Base-by-base conservation (phyloP, 2,113 vertebrate genomes). In the Passer montanus region DNA sequence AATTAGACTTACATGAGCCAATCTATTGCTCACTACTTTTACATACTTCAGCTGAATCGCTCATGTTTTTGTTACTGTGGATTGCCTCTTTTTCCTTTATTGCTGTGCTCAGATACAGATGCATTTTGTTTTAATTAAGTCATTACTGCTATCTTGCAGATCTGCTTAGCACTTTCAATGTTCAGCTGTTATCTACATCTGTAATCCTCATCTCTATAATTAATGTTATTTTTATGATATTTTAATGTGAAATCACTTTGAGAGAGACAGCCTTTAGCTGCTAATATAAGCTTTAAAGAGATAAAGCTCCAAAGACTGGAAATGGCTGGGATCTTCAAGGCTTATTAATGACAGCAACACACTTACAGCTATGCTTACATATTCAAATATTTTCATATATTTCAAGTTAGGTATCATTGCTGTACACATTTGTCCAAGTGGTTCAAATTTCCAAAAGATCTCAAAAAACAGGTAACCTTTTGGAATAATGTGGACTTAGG, bases 71-170 rank as follows among this genome's bases (percentile, higher is more conserved):
- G 83, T 94, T 94, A 85, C 70, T 75, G 49, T 50, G 78, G 62
- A 93, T 93, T 94, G 87, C 35, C 63, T 84, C 41, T 39, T 96
- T 96, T 94, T 46, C 77, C 81, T 73, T 97, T 90, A 94, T 94
- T 84, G 47, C 77, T 94, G n/a, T 89, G 72, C 59, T 93, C 37
- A 70, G 33, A 55, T 67, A 95, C 67, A 92, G 70, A 92, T 94
- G 68, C 31, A 93, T 95, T 97, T 97, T 96, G 35, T 89, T 97
- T 93, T 97, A 98, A 98, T 97, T 91, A 96, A 97, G 76, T 94
- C 94, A 87, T 96, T 86, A 88, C 68, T 70, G 62, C 75, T 90
- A 80, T 95, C 72, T 88, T 47, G 37, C 67, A 93, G 69, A 94
- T 97, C 95, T 97, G 93, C 89, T 97, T 95, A 96, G 82, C 43